Conservation (phyloP, 2,113 vertebrate genomes). For the Corapipo altera region DNA sequence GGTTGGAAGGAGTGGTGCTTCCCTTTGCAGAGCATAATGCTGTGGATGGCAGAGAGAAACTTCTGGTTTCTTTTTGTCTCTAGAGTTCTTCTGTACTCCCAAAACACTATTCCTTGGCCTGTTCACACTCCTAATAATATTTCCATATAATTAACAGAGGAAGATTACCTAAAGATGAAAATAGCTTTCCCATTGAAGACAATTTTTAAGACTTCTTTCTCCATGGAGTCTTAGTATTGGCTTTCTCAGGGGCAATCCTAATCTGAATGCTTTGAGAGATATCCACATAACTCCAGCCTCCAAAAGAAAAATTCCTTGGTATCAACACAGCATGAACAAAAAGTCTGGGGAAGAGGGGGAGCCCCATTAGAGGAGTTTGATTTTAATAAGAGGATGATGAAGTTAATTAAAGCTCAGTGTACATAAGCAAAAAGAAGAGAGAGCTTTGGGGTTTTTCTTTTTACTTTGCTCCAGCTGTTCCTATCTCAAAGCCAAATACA, state of each 20-base stretch:
- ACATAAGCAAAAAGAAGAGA: not conserved
- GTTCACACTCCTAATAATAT: not conserved
- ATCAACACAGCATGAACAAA: not conserved
- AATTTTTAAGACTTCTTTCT: not conserved
- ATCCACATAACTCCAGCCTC: not conserved
- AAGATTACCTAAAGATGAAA: not conserved
- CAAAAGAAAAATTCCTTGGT: not conserved
- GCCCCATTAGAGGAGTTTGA: constrained; percentile 33
- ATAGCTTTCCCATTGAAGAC: not conserved
- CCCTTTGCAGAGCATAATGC: not conserved
- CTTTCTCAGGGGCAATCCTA: not conserved
- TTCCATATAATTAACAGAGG: not conserved
- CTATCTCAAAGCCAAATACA: constrained; percentile 47
- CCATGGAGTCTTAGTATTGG: not conserved
- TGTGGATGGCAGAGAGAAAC: not conserved
- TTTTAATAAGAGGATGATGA: constrained; percentile 61
- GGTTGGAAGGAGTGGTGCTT: not conserved
- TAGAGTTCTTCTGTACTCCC: not conserved
- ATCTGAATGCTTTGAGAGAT: not conserved
- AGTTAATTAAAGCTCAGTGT: constrained; percentile 66
- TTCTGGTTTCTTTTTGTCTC: not conserved
- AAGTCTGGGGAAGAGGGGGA: not conserved
- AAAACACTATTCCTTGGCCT: not conserved
- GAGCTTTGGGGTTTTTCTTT: constrained; percentile 48
- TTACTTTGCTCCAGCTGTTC: constrained; percentile 64